phyloP scores from a whole-genome alignment of 2,888 invertebrate genomes.

The Drosophila kambysellisi region DNA sequence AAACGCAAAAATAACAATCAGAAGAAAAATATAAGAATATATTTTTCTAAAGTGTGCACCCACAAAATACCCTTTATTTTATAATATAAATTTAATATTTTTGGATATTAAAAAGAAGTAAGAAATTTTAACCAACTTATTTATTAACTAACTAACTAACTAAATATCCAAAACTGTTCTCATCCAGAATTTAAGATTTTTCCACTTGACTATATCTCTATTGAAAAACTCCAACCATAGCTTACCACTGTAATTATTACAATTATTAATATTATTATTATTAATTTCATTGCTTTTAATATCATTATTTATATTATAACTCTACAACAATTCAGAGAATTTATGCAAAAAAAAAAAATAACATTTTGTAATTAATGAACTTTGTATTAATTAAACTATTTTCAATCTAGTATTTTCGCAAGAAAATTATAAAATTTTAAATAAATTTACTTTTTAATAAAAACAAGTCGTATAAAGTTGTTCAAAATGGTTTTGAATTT shows the following conservation, averaged over 20 bases:
- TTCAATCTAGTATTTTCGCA: not conserved
- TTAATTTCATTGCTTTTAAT: not conserved
- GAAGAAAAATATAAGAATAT: constrained; percentile 1
- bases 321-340: not conserved
- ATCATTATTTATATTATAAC: not conserved
- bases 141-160: not conserved
- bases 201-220: not conserved
- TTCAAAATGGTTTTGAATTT: not conserved
- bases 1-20: constrained; percentile 39
- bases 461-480: not conserved
- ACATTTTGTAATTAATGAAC: not conserved
- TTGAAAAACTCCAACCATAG: not conserved
- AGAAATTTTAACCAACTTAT: not conserved
- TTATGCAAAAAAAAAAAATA: not conserved
- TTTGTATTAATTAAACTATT: not conserved
- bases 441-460: not conserved
- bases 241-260: not conserved
- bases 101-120: not conserved
- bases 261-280: no score
- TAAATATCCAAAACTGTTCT: not conserved
- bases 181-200: not conserved
- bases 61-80: not conserved
- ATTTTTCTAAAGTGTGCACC: not conserved
- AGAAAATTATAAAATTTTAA: not conserved
- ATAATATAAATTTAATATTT: no score